phyloP scores from a whole-genome alignment of 1,140 invertebrate genomes.

The Drosophila subpulchrella region DNA sequence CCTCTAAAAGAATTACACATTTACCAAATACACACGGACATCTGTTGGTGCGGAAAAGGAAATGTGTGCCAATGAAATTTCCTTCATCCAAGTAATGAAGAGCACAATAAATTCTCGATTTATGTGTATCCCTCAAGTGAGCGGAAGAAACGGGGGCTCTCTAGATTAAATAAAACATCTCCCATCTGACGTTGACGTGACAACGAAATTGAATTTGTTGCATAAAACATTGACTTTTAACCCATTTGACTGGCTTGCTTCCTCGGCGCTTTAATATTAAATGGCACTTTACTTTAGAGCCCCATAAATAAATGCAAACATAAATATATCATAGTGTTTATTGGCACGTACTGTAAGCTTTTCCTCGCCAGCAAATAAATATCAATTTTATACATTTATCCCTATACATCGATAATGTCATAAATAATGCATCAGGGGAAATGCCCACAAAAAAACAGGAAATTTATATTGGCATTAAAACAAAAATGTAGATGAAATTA shows the following conservation, averaged over 20 bases:
- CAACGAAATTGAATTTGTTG: constrained; percentile 67
- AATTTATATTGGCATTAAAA: constrained; percentile 32
- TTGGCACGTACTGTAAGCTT: constrained; percentile 32
- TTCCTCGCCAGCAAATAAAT: constrained; percentile 34
- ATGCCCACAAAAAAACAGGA: constrained; percentile 15
- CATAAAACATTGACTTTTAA: constrained; percentile 42
- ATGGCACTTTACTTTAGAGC: constrained; percentile 10
- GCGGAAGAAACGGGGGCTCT: neutral
- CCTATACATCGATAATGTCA: constrained; percentile 30
- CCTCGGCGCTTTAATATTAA: constrained; percentile 34
- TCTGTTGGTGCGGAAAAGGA: constrained; percentile 41
- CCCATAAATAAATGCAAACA: constrained; percentile 67
- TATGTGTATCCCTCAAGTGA: constrained; percentile 57
- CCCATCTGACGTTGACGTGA: constrained; percentile 36
- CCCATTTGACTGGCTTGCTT: constrained; percentile 10
- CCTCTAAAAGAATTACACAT: constrained; percentile 18
- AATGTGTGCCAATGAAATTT: constrained; percentile 39
- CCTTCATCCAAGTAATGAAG: constrained; percentile 23
- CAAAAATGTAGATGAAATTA: constrained; percentile 14
- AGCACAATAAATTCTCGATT: constrained; percentile 63
- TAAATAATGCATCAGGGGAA: constrained; percentile 40
- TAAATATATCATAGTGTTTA: constrained; percentile 54
- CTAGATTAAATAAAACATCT: constrained; percentile 43
- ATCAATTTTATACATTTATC: constrained; percentile 41
- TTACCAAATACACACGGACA: constrained; percentile 11